phyloP scores from a whole-genome alignment of 2,113 vertebrate genomes.

The Podarcis raffonei region DNA sequence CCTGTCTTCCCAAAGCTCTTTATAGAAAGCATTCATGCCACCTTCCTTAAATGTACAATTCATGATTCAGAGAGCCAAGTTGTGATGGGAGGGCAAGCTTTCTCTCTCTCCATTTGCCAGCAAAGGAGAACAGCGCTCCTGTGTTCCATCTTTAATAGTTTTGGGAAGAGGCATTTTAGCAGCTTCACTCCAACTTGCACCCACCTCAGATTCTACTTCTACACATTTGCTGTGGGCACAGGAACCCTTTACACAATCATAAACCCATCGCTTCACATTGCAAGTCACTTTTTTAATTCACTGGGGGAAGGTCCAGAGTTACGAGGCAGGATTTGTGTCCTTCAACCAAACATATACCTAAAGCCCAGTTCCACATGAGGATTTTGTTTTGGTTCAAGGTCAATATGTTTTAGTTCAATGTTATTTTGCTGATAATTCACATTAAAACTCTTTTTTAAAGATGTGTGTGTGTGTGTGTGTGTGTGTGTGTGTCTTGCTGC shows the following conservation, averaged over 20 bases:
- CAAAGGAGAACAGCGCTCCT: background rate
- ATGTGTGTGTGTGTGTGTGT: no score
- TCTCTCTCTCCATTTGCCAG: background rate
- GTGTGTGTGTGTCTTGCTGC: no score
- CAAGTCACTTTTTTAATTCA: background rate
- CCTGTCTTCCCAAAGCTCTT: background rate
- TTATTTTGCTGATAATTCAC: no score
- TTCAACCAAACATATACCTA: no score
- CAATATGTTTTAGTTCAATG: no score
- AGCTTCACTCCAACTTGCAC: background rate
- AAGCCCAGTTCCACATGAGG: background rate
- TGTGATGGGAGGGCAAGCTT: background rate
- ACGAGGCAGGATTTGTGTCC: no score
- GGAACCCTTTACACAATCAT: background rate
- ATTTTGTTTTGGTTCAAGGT: background rate
- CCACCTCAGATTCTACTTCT: background rate
- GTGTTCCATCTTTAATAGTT: background rate
- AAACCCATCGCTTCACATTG: background rate
- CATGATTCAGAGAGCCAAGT: background rate
- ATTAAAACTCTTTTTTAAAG: background rate
- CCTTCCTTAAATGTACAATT: background rate
- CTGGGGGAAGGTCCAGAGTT: no score
- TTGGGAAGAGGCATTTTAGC: background rate
- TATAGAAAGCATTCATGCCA: background rate
- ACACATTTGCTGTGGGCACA: background rate